These are phyloP conservation scores for Furcifer pardalis DNA, from an alignment of 2,797 vertebrate genomes.

Conservation along the genomic window DNA sequence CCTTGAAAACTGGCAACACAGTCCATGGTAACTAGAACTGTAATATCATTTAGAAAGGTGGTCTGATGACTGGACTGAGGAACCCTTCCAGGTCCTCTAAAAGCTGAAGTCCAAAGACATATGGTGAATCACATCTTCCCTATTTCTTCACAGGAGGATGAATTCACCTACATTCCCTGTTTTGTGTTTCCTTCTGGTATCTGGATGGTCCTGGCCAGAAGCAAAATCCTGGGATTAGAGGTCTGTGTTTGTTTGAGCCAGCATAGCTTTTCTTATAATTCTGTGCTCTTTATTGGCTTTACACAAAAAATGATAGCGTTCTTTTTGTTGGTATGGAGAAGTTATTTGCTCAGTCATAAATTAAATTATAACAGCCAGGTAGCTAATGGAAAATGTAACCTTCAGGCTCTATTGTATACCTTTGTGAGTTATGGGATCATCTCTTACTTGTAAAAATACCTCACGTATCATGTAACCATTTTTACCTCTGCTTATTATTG, in stretches of 20 bases:
- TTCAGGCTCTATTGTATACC: slow-evolving; percentile 57
- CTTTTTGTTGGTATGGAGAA: slow-evolving; percentile 46
- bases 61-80: background rate
- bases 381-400: slow-evolving; percentile 62
- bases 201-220: background rate
- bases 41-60: background rate
- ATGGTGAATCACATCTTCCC: background rate
- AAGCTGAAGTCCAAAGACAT: background rate
- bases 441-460: slow-evolving; percentile 69
- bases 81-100: background rate
- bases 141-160: background rate
- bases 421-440: slow-evolving; percentile 61
- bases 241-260: background rate
- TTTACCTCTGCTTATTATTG: slow-evolving; percentile 18
- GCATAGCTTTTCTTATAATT: background rate
- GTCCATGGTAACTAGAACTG: background rate
- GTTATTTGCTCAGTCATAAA: slow-evolving; percentile 59
- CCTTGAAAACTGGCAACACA: no score
- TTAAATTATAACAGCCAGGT: slow-evolving; percentile 47
- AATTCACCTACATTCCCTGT: background rate
- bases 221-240: background rate
- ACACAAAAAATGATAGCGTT: slow-evolving; percentile 40
- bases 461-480: slow-evolving; percentile 58
- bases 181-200: background rate
- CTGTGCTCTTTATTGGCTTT: slow-evolving; percentile 20